Percentiles rank a stretch among this genome's conserved stretches.
Evolutionary conservation across 1,140 invertebrate species (phyloP).

Genomic region (Adoxophyes honmai): DNA sequence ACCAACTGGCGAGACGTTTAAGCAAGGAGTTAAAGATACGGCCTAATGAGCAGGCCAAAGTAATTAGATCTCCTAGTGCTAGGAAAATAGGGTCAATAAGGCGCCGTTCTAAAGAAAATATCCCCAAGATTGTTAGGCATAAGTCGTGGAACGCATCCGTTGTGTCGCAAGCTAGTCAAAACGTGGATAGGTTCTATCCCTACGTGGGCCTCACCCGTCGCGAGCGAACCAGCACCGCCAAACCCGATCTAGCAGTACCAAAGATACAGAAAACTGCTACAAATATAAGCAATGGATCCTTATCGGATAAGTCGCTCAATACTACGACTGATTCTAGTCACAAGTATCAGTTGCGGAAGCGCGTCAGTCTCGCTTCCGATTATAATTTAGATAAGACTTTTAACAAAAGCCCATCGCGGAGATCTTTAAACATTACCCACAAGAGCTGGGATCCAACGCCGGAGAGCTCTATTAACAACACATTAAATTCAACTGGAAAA

Average conservation of each 20-base stretch:
- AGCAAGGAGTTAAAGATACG: constrained; percentile 86
- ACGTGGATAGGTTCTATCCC: constrained; percentile 60
- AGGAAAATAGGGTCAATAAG: constrained; percentile 86
- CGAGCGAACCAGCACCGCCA: constrained; percentile 45
- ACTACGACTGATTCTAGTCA: constrained; percentile 46
- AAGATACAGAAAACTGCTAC: constrained; percentile 18
- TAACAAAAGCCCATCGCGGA: constrained; percentile 42
- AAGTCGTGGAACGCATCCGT: constrained; percentile 68
- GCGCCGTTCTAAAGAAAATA: constrained; percentile 79
- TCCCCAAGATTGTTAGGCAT: constrained; percentile 66
- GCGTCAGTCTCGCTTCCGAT: constrained; percentile 50
- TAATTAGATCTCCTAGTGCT: constrained; percentile 88
- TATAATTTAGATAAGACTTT: constrained; percentile 56
- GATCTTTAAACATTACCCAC: constrained; percentile 54
- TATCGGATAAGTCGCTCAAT: constrained; percentile 41
- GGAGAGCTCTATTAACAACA: constrained; percentile 51
- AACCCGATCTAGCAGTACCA: constrained; percentile 33
- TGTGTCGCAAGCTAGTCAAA: constrained; percentile 50
- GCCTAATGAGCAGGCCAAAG: constrained; percentile 80
- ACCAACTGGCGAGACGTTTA: constrained; percentile 83
- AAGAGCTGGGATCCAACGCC: constrained; percentile 49
- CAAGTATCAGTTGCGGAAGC: constrained; percentile 57
- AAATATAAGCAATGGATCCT: constrained; percentile 46
- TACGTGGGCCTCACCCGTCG: constrained; percentile 47
- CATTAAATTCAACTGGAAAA: constrained; percentile 44